Evolutionary conservation across 2,797 vertebrate species (phyloP).

Genomic region (Chelmon rostratus): DNA sequence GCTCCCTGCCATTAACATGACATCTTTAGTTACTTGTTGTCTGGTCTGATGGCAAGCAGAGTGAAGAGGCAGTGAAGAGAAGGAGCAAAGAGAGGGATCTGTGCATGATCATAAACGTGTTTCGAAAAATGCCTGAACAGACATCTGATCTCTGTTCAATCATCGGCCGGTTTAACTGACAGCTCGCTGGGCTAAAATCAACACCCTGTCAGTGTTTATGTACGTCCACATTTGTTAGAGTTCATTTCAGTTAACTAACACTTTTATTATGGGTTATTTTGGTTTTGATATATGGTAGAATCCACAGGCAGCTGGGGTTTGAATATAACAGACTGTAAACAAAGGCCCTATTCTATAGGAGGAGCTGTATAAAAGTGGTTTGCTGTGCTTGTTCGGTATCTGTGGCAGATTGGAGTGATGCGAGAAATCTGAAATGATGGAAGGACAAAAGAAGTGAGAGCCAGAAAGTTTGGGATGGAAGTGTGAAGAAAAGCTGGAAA

Average conservation of each 20-base stretch:
- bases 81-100: constrained; percentile 51
- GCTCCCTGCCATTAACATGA: constrained; percentile 72
- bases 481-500: constrained; percentile 2
- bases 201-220: constrained; percentile 10
- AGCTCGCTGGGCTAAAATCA: constrained; percentile 2
- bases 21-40: constrained; percentile 73
- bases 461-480: neutral
- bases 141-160: constrained; percentile 54
- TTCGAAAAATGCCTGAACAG: constrained; percentile 40
- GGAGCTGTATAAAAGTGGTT: neutral
- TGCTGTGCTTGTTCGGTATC: neutral
- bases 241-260: neutral
- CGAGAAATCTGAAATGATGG: neutral
- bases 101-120: constrained; percentile 51
- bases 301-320: neutral
- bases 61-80: constrained; percentile 44
- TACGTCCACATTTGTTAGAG: neutral
- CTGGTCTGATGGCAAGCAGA: constrained; percentile 65
- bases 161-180: constrained; percentile 38
- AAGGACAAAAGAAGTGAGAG: neutral
- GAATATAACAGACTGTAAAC: neutral
- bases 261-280: neutral
- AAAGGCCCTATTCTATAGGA: neutral
- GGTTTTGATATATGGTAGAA: neutral
- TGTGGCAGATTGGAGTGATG: neutral